Evolutionary conservation across 1,140 invertebrate species (phyloP), one percentile per base, ranked within the genome.

Genomic region (Oscheius sp.): DNA sequence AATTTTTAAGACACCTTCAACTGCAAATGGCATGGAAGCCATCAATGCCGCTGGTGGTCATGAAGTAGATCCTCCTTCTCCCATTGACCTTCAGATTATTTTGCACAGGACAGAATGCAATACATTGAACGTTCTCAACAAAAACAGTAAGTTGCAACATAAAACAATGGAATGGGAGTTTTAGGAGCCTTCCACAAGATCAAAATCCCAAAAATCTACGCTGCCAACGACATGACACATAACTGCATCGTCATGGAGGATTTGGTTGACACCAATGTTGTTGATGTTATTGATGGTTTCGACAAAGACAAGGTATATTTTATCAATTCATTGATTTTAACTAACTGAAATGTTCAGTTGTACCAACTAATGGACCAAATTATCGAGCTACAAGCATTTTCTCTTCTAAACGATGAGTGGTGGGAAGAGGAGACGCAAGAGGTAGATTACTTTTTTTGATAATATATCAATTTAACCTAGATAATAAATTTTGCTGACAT

Each of bases 71-170:
- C 2, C 42, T 15, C 2, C 20, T 18, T 28, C 36, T 23, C 28
- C 26, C 20, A n/a, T n/a, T n/a, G n/a, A n/a, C 49, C 35, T 38
- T 32, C 49, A 68, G 18, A 23, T 38, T 4, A 28, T 26, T 34
- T 58, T 68, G 36, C 67, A 68, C 23, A 59, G 38, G 10, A 68
- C 67, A n/a, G 67, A 68, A 32, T 68, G 67, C 20, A 31, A 58
- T 23, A 59, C 36, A 42, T 58, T 2, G 3, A 35, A 32, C 20
- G 34, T 59, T 59, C 55, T 42, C 32, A 1, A 15, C 52, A 38
- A 52, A 20, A 55, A 36, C 1, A 34, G 67, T 10, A 2, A 58
- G 42, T 55, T 1, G n/a, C 20, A 7, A 4, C 13, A 29, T 26
- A 26, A 2, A 3, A 23, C 2, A 20, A 38, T 13, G 42, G 42